A percentile compares a stretch with the other conserved stretches of the same genome.
phyloP scores from a whole-genome alignment of 37 sponge, comb jelly and placozoan genomes.

The Mnemiopsis leidyi region DNA sequence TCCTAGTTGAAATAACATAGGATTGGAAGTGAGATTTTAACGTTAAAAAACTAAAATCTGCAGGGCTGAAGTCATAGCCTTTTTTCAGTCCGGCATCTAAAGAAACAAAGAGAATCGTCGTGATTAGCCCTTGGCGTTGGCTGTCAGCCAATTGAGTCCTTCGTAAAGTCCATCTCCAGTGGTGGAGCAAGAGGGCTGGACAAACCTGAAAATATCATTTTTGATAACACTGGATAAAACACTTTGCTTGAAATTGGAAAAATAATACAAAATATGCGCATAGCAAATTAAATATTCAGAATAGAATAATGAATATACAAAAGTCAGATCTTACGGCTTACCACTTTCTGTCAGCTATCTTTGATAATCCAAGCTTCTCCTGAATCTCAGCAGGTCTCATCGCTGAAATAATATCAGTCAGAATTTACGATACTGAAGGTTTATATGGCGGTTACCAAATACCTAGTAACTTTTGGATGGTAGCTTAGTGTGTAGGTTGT shows the following conservation, averaged over 20 bases:
- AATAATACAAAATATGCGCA: too few species aligned
- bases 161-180: slow-evolving; percentile 94
- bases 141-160: slow-evolving; percentile 94
- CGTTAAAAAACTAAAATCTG: neutral
- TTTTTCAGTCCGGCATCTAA: neutral
- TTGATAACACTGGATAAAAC: neutral
- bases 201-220: slow-evolving; percentile 50
- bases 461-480: too few species aligned
- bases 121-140: slow-evolving; percentile 80
- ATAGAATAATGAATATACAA: too few species aligned
- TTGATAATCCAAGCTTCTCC: slow-evolving; percentile 84
- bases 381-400: slow-evolving; percentile 94
- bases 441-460: too few species aligned
- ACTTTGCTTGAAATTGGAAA: too few species aligned
- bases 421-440: too few species aligned
- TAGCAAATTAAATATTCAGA: too few species aligned
- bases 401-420: slow-evolving; percentile 69
- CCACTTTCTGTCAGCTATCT: slow-evolving; percentile 90
- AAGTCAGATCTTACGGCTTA: slow-evolving; percentile 64
- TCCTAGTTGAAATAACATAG: neutral
- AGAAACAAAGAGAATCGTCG: neutral
- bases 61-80: neutral
- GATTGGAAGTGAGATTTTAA: neutral
- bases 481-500: too few species aligned
- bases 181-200: slow-evolving; percentile 96